Percentiles rank a stretch among this genome's conserved stretches.
Conservation (phyloP, 2,888 invertebrate genomes). For the Miltochrista miniata region DNA sequence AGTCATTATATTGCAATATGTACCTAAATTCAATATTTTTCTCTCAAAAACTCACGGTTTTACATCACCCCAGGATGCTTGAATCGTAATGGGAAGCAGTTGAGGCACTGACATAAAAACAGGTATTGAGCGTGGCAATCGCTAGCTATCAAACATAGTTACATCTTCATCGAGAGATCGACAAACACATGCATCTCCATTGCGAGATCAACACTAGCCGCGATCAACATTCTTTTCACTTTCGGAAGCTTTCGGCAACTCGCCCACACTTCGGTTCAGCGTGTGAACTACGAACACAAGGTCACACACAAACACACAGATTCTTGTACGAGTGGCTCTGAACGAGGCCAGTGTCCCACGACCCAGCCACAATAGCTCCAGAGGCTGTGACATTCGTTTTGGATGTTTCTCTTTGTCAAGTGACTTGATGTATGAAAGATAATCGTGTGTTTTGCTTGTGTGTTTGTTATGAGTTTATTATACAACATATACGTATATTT, state of each 20-base stretch:
- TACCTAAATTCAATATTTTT: too few species aligned
- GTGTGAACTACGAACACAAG: slow-evolving; percentile 33
- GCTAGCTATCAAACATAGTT: too few species aligned
- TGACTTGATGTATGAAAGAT: neutral
- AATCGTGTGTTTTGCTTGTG: neutral
- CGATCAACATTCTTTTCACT: slow-evolving; percentile 36
- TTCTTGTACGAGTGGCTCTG: too few species aligned
- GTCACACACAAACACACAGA: slow-evolving; percentile 17
- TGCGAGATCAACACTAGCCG: neutral
- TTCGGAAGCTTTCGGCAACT: slow-evolving; percentile 9
- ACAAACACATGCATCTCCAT: neutral
- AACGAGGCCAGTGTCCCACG: slow-evolving; percentile 32
- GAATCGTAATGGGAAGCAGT: too few species aligned
- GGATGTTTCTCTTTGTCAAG: neutral
- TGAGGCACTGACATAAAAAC: too few species aligned
- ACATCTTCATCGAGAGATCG: neutral
- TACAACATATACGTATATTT: too few species aligned
- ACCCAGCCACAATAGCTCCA: neutral
- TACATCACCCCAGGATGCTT: too few species aligned
- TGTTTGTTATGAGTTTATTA: neutral
- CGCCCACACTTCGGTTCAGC: slow-evolving; percentile 13
- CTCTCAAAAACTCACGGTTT: too few species aligned
- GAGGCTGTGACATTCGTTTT: neutral
- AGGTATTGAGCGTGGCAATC: too few species aligned
- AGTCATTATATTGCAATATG: too few species aligned